Evolutionary conservation across 2,888 invertebrate genomes (phyloP).

Genomic region (Thecophora atra): DNA sequence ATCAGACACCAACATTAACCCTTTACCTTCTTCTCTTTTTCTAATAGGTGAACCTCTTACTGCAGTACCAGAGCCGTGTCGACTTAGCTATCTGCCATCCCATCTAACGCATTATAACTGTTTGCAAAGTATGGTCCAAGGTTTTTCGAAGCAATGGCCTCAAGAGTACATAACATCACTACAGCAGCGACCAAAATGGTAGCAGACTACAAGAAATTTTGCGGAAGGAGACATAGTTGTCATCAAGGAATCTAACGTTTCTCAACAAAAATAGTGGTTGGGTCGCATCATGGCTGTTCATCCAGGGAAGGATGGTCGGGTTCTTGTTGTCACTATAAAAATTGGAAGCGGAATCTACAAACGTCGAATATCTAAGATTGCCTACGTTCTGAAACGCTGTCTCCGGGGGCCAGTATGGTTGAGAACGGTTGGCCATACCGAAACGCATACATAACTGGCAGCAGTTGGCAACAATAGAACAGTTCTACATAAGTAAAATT

Average conservation of each 20-base stretch:
- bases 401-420: too few species aligned
- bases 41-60: constrained; percentile 39
- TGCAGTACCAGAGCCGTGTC: constrained; percentile 32
- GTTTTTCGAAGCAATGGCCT: constrained; percentile 43
- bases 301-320: constrained; percentile 39
- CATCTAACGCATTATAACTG: constrained; percentile 5
- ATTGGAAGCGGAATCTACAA: neutral
- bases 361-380: neutral
- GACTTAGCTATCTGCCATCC: neutral
- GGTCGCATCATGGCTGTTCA: constrained; percentile 38
- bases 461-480: too few species aligned
- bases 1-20: neutral
- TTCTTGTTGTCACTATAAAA: constrained; percentile 33
- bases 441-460: too few species aligned
- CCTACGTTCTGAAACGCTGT: neutral
- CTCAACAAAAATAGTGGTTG: neutral
- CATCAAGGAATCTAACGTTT: constrained; percentile 20
- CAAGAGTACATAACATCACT: constrained; percentile 32
- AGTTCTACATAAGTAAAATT: too few species aligned
- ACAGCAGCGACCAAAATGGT: constrained; percentile 35
- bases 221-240: constrained; percentile 12
- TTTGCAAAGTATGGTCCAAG: constrained; percentile 36
- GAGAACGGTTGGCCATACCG: too few species aligned
- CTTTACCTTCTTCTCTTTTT: constrained; percentile 38
- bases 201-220: constrained; percentile 6